Base-by-base conservation (phyloP, 2,797 vertebrate genomes). In the Crocidura indochinensis region DNA sequence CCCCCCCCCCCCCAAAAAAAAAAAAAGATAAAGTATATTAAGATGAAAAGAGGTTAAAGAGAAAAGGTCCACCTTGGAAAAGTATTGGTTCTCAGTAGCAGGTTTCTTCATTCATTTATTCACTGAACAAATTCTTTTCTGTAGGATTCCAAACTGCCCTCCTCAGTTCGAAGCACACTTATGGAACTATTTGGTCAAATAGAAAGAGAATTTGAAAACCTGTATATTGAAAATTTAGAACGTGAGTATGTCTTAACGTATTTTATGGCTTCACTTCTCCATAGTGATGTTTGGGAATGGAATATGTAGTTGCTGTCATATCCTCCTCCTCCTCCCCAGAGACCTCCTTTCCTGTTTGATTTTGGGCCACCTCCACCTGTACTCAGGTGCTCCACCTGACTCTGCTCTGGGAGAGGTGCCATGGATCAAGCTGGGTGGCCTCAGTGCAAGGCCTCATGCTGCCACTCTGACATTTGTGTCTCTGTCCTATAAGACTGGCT, bases 201-300 rank as follows among this genome's bases (percentile, higher is more conserved):
- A 93, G 99, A 99, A 81, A 98, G 99, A 76, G 99, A 99, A 94
- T 99, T 99, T 98, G 99, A 99, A 97, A 99, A 99, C 91, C 98
- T 99, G 20, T 99, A 99, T 98, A 98, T 99, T 89, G 99, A 99
- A 98, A 99, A 99, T 96, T 96, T 99, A 94, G 99, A 99, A 98
- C 79, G 99, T 99, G 94, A 99, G 99, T 98, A 97, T 89, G 56
- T 84, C 60, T 62, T 92, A 82, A 71, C 76, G 56, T 44, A 53
- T 46, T 87, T 64, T 64, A 24, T 44, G 78, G 22, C n/a, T 88
- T 95, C 47, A n/a, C 20, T 31, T 91, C 17, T 64, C 44, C 3
- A n/a, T 71, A 27, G 79, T 69, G 68, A 47, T 87, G 27, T 91
- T 76, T 87, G 65, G 77, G 44, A 93, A 60, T 71, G 44, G 47